Conservation (phyloP, 2,888 invertebrate genomes). For the Copidosoma aretas region DNA sequence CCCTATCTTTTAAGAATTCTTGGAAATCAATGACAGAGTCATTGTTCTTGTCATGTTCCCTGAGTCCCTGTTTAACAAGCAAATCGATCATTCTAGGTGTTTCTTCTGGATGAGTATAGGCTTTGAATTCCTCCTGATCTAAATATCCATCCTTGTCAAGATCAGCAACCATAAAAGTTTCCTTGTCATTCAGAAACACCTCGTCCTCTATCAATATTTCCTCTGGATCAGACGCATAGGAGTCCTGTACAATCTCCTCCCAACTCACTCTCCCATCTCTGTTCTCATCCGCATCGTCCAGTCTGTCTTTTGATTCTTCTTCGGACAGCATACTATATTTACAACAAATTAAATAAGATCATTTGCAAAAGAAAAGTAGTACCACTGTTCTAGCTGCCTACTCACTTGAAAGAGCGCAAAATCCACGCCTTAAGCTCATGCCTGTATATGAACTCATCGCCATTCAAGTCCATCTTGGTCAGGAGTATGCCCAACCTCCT, state of each 20-base stretch:
- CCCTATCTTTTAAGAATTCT: slow-evolving; percentile 80
- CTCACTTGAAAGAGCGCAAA: slow-evolving; percentile 82
- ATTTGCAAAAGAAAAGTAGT: background rate
- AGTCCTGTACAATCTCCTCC: slow-evolving; percentile 88
- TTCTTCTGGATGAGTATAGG: slow-evolving; percentile 94
- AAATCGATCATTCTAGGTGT: slow-evolving; percentile 84
- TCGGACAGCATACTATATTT: slow-evolving; percentile 67
- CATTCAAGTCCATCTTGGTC: slow-evolving; percentile 86
- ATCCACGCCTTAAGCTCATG: slow-evolving; percentile 92
- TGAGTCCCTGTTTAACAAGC: slow-evolving; percentile 80
- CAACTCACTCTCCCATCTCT: slow-evolving; percentile 80
- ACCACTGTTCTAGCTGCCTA: background rate
- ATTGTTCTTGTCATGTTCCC: slow-evolving; percentile 83
- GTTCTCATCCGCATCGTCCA: slow-evolving; percentile 86
- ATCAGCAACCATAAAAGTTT: slow-evolving; percentile 88
- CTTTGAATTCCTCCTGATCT: slow-evolving; percentile 79
- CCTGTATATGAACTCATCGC: slow-evolving; percentile 78
- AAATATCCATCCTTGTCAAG: slow-evolving; percentile 79
- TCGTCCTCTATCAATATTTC: slow-evolving; percentile 63
- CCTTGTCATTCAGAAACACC: slow-evolving; percentile 80
- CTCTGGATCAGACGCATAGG: slow-evolving; percentile 79
- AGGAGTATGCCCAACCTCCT: slow-evolving; percentile 76
- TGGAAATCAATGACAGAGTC: slow-evolving; percentile 87
- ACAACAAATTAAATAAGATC: background rate
- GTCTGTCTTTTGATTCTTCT: slow-evolving; percentile 85